These are phyloP conservation scores for Laticauda colubrina DNA, from an alignment of 2,113 vertebrate genomes.

Conservation along the genomic window DNA sequence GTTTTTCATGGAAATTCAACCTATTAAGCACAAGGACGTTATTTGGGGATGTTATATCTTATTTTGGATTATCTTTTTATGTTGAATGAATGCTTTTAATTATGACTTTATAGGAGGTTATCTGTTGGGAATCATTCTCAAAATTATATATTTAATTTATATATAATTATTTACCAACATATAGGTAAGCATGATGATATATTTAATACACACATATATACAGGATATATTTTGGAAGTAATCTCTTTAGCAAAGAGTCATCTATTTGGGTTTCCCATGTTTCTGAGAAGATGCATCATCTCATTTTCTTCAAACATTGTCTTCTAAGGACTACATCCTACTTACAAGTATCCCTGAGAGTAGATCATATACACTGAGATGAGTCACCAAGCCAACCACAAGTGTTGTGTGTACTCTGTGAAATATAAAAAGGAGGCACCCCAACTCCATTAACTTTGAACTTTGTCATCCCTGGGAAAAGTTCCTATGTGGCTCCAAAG, in stretches of 20 bases:
- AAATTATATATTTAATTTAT: not conserved
- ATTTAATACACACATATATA: not conserved
- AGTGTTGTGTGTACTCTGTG: not conserved
- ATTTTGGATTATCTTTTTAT: not conserved
- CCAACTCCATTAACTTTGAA: not conserved
- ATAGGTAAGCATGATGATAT: not conserved
- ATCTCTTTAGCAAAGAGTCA: not conserved
- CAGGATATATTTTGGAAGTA: not conserved
- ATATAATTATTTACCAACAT: not conserved
- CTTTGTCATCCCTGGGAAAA: not conserved
- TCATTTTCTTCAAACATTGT: not conserved
- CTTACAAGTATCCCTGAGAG: not conserved
- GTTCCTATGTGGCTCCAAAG: not conserved
- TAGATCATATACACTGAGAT: not conserved
- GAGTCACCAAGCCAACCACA: not conserved
- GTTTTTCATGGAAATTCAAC: not conserved
- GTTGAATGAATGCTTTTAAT: not conserved
- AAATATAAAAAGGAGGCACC: not conserved
- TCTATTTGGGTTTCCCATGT: not conserved
- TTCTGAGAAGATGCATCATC: not conserved
- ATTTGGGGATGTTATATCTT: not conserved
- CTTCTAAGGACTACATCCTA: not conserved
- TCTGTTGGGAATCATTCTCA: not conserved
- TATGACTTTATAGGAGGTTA: not conserved
- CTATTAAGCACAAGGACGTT: not conserved